phyloP scores from a whole-genome alignment of 2,113 vertebrate genomes.

The Gobio gobio region DNA sequence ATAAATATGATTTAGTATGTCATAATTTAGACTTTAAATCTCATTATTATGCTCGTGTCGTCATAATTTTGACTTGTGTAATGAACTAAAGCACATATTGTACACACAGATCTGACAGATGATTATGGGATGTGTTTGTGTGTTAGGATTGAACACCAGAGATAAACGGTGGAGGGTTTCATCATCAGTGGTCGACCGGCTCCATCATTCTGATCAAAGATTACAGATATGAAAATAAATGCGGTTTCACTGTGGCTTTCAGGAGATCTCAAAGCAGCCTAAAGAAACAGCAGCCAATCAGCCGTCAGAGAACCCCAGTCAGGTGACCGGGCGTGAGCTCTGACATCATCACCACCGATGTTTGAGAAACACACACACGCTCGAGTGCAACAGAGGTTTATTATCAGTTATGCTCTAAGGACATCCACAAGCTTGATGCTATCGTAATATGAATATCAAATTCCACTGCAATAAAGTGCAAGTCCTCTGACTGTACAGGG shows the following conservation, averaged over 20 bases:
- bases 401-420: constrained; percentile 88
- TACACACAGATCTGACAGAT: too few relatives aligned
- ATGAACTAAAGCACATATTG: too few relatives aligned
- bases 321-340: too few relatives aligned
- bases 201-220: not conserved
- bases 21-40: too few relatives aligned
- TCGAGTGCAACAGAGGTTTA: constrained; percentile 83
- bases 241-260: too few relatives aligned
- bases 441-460: constrained; percentile 79
- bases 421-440: constrained; percentile 88
- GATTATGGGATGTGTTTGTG: too few relatives aligned
- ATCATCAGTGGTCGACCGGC: not conserved
- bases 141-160: too few relatives aligned
- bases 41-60: too few relatives aligned
- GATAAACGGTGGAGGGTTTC: not conserved
- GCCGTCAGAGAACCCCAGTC: too few relatives aligned
- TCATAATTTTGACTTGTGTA: too few relatives aligned
- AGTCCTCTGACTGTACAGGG: constrained; percentile 84
- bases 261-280: too few relatives aligned
- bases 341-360: not conserved
- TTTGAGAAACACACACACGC: not conserved
- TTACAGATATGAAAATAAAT: not conserved
- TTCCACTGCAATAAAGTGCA: constrained; percentile 95
- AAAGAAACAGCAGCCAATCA: not conserved
- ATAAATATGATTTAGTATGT: too few relatives aligned